Evolutionary conservation across 2,113 vertebrate species (phyloP).

Genomic region (Reinhardtius hippoglossoides): DNA sequence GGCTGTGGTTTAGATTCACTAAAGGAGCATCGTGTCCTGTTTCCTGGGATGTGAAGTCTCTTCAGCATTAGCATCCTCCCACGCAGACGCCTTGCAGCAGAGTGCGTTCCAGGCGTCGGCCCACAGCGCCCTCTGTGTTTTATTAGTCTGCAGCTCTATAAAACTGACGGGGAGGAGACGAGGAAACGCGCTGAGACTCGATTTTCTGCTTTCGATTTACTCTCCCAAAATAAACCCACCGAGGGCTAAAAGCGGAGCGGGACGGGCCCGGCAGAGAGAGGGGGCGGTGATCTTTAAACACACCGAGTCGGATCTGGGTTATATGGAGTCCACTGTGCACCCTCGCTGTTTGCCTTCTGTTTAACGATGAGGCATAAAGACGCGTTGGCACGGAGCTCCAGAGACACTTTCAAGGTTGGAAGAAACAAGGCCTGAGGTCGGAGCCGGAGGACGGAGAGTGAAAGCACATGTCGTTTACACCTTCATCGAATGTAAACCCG

Average conservation of each 20-base stretch:
- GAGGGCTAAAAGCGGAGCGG: slow-evolving; percentile 26
- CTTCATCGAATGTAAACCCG: background rate
- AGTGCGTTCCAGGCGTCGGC: background rate
- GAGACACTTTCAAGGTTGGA: slow-evolving; percentile 1
- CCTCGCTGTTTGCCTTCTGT: slow-evolving; percentile 56
- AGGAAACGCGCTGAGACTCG: background rate
- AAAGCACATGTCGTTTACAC: background rate
- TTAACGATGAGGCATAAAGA: slow-evolving; percentile 44
- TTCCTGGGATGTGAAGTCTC: too few relatives aligned
- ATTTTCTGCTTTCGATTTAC: slow-evolving; percentile 31
- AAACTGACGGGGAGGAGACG: slow-evolving; percentile 9
- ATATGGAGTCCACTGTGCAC: slow-evolving; percentile 37
- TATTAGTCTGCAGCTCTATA: slow-evolving; percentile 19
- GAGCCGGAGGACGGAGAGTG: background rate
- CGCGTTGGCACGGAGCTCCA: slow-evolving; percentile 29
- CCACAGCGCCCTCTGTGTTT: background rate
- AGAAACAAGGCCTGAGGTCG: background rate
- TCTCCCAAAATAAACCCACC: slow-evolving; percentile 43
- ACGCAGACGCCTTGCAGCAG: too few relatives aligned
- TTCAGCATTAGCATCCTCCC: too few relatives aligned
- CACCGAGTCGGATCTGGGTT: slow-evolving; percentile 18
- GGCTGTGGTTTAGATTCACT: too few relatives aligned
- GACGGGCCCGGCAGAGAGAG: background rate
- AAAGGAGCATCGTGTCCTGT: too few relatives aligned
- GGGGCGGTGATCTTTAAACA: slow-evolving; percentile 43